A percentile compares a stretch with the other conserved stretches of the same genome.
These are phyloP conservation scores for Xiphophorus couchianus DNA, from an alignment of 2,113 vertebrate genomes.

Conservation along the genomic window DNA sequence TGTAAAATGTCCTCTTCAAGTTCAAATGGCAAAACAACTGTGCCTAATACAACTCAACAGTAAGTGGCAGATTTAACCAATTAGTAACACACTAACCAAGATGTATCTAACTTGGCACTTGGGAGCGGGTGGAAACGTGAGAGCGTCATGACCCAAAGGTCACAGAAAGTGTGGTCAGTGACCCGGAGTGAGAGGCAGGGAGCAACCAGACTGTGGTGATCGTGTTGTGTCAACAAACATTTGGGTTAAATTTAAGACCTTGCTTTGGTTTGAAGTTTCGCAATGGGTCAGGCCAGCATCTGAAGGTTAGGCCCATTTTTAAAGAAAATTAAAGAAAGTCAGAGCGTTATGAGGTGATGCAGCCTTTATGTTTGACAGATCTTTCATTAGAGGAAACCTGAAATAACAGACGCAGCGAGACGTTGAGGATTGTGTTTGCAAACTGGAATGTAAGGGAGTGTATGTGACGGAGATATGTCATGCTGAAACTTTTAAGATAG, in stretches of 20 bases:
- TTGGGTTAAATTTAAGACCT: slow-evolving; percentile 3
- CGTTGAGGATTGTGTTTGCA: not conserved
- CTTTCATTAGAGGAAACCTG: not conserved
- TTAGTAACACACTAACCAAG: not conserved
- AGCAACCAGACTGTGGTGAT: not conserved
- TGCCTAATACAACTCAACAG: not conserved
- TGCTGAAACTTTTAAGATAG: slow-evolving; percentile 4
- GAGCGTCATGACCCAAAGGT: slow-evolving; percentile 24
- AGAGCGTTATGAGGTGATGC: not conserved
- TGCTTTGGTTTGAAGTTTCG: not conserved
- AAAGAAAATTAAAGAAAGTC: not conserved
- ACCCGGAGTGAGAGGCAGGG: slow-evolving; percentile 21
- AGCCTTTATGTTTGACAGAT: not conserved
- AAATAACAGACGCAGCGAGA: slow-evolving; percentile 2
- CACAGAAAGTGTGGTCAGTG: slow-evolving; percentile 37
- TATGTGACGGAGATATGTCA: not conserved
- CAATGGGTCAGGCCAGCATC: accelerated
- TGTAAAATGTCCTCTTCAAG: no score
- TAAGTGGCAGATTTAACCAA: not conserved
- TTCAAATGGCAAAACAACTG: not conserved
- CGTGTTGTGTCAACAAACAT: not conserved
- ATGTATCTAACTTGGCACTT: not conserved
- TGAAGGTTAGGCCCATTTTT: not conserved
- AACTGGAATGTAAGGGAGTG: not conserved
- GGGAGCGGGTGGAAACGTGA: not conserved